These are phyloP conservation scores for Dolichotis patagonum DNA, from an alignment of 2,113 vertebrate genomes.

Conservation along the genomic window DNA sequence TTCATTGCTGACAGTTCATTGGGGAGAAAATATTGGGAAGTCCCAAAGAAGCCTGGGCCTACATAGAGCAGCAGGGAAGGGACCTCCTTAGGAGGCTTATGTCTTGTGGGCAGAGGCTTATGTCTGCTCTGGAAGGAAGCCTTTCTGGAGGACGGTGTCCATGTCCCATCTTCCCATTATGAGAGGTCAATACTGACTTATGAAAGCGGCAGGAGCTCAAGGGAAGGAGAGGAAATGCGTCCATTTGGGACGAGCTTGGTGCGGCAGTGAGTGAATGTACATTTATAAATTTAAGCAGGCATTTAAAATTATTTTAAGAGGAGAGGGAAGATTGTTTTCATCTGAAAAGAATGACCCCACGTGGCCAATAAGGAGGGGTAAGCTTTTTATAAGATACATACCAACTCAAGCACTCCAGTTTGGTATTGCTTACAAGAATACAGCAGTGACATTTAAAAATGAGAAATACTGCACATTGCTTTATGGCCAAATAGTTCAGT, in stretches of 20 bases:
- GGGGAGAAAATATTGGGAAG: not conserved
- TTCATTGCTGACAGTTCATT: not conserved
- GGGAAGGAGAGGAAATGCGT: not conserved
- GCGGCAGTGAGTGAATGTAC: not conserved
- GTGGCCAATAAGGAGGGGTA: not conserved
- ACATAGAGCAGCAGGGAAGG: not conserved
- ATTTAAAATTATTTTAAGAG: conserved; percentile 16
- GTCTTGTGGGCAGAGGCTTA: not conserved
- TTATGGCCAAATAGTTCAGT: not conserved
- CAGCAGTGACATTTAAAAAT: not conserved
- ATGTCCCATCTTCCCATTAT: not conserved
- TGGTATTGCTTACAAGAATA: not conserved
- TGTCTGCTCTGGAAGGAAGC: not conserved
- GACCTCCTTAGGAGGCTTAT: not conserved
- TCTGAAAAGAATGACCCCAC: not conserved
- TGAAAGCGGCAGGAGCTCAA: not conserved
- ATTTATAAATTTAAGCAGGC: not conserved
- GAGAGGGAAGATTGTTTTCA: not conserved
- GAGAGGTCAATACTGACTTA: not conserved
- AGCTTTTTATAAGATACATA: not conserved
- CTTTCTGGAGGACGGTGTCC: not conserved
- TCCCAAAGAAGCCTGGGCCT: not conserved
- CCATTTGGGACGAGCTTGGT: not conserved
- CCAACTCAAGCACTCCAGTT: not conserved
- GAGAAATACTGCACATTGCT: not conserved